Evolutionary conservation across 2,797 vertebrate genomes (phyloP).

Genomic region (Sebastes minor): DNA sequence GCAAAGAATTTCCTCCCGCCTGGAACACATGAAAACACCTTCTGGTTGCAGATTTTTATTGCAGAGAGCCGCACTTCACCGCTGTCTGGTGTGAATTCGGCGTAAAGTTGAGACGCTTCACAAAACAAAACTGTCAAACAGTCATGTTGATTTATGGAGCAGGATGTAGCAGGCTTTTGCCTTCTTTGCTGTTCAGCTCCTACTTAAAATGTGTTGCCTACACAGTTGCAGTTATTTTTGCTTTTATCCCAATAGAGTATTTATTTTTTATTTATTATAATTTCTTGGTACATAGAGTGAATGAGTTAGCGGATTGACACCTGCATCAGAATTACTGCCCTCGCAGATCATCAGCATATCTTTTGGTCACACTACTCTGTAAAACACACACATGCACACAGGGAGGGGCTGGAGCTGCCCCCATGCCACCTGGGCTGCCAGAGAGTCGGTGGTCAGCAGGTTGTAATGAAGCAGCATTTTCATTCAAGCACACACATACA

Average conservation of each 20-base stretch:
- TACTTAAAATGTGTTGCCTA: slow-evolving; percentile 5
- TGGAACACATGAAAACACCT: no score
- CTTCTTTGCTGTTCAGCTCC: not conserved
- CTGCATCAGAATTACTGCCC: slow-evolving; percentile 23
- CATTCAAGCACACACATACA: slow-evolving; percentile 51
- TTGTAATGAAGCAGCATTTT: slow-evolving; percentile 72
- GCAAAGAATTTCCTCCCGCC: no score
- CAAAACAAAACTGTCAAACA: slow-evolving; percentile 11
- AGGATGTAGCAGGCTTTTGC: slow-evolving; percentile 11
- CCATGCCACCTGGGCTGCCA: not conserved
- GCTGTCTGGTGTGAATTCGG: no score
- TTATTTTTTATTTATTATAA: slow-evolving; percentile 47
- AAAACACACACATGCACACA: slow-evolving; percentile 5
- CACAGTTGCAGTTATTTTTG: slow-evolving; percentile 18
- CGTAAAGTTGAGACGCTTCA: not conserved
- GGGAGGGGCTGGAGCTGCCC: not conserved
- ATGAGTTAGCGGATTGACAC: not conserved
- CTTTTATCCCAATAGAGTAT: slow-evolving; percentile 12
- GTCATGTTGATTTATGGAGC: slow-evolving; percentile 1
- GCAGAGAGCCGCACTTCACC: no score
- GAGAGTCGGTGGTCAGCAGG: slow-evolving; percentile 70
- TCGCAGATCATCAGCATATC: slow-evolving; percentile 42
- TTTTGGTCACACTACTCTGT: slow-evolving; percentile 16
- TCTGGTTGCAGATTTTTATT: no score
- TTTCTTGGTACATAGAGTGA: slow-evolving; percentile 45